These are phyloP conservation scores for Cephus runcator DNA, from an alignment of 2,888 invertebrate species.

Conservation along the genomic window DNA sequence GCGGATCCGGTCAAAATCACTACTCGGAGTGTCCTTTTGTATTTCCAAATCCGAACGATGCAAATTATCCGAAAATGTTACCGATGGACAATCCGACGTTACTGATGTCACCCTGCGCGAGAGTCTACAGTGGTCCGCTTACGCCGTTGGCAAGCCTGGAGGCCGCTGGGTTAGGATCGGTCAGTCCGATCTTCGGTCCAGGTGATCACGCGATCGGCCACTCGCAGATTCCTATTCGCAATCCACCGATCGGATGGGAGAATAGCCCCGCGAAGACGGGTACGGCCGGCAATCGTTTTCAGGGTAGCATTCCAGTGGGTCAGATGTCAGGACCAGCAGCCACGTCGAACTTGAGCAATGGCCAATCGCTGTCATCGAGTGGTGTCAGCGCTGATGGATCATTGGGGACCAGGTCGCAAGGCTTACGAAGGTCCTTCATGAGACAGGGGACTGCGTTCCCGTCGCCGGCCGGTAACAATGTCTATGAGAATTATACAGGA, in stretches of 20 bases:
- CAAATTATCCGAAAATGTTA: slow-evolving; percentile 26
- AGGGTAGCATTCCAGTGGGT: not conserved
- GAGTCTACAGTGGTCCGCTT: slow-evolving; percentile 36
- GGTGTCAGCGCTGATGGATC: not conserved
- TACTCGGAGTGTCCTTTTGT: slow-evolving; percentile 50
- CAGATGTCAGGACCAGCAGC: not conserved
- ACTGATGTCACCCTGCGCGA: slow-evolving; percentile 37
- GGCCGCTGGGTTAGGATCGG: slow-evolving; percentile 11
- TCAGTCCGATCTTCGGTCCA: slow-evolving; percentile 50
- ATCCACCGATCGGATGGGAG: slow-evolving; percentile 49
- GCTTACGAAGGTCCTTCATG: not conserved
- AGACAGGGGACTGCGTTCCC: not conserved
- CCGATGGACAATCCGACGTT: slow-evolving; percentile 25
- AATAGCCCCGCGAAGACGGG: slow-evolving; percentile 18
- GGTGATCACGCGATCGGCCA: slow-evolving; percentile 39
- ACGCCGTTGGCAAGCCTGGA: slow-evolving; percentile 23
- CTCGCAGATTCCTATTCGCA: slow-evolving; percentile 52
- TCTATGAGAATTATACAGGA: slow-evolving; percentile 20
- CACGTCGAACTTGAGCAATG: not conserved
- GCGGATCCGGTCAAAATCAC: slow-evolving; percentile 41
- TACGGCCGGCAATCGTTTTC: not conserved
- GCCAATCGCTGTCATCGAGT: not conserved
- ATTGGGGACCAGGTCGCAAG: not conserved
- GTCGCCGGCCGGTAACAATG: not conserved
- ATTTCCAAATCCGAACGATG: slow-evolving; percentile 40